Base-by-base conservation (phyloP, 2,888 invertebrate genomes). In the Standfussiana lucernea region DNA sequence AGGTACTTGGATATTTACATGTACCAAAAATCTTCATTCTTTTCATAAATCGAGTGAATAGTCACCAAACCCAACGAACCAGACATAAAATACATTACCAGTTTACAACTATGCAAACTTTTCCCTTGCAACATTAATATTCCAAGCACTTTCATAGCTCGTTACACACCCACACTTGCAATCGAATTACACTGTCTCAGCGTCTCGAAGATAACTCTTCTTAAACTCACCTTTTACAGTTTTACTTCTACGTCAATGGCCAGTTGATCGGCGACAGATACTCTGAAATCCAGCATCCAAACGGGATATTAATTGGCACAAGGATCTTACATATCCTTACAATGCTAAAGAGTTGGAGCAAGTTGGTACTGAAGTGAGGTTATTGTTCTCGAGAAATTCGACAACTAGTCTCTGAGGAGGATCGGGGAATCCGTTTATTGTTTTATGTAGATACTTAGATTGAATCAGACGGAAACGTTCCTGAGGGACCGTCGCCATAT, bases 401-500 rank as follows among this genome's bases (percentile, higher is more conserved):
- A 88, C 67, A 77, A 83, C 74, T 67, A 66, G 45, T 61, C 83
- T 70, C 72, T 24, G 24, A 78, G 62, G 88, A 83, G 45, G 13
- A 56, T 45, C 7, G 53, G n/a, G 45, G 21, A 47, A 72, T 74
- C 71, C 66, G 67, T 79, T 83, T 64, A 86, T 86, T 86, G 80
- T 75, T 80, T 86, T 67, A 80, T 76, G 72, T 80, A 72, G 67
- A 79, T 72, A 85, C 64, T 73, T 71, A 65, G 70, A 85, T 82
- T 83, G 69, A 72, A 78, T 75, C 70, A 62, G 59, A 72, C 59
- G 24, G 47, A 71, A 70, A 64, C 53, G 45, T 73, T 67, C 45
- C 65, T 67, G 24, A 68, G 71, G 53, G 61, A 68, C 56, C 21
- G 15, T 45, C 13, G 59, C 10, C 40, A 50, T 50, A 72, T 65